Percentiles rank a stretch among this genome's conserved stretches.
Evolutionary conservation across 2,113 vertebrate genomes (phyloP).

Genomic region (Varanus komodoensis): DNA sequence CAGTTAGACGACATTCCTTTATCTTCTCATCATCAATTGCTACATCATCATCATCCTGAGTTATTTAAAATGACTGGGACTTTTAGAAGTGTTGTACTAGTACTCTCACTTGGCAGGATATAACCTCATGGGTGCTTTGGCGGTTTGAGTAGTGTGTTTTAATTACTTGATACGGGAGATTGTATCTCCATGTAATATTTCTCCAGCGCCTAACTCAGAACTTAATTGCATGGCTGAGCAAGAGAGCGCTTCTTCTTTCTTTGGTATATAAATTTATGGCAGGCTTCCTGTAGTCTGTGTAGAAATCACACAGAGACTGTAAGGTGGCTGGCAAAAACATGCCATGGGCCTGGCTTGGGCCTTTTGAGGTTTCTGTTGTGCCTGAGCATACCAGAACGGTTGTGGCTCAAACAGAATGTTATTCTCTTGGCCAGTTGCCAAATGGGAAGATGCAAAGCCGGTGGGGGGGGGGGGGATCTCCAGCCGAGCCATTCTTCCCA

Average conservation of each 20-base stretch:
- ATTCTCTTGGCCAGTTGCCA: not conserved
- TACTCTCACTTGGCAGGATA: not conserved
- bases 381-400: conserved; percentile 6
- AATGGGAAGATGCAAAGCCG: not conserved
- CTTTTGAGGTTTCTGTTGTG: conserved; percentile 15
- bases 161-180: conserved; percentile 45
- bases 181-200: not conserved
- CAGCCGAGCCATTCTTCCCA: not conserved
- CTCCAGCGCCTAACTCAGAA: conserved; percentile 25
- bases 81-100: conserved; percentile 9
- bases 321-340: conserved; percentile 12
- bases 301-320: conserved; percentile 17
- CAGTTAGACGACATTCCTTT: conserved; percentile 7
- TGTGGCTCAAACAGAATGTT: not conserved
- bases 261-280: not conserved
- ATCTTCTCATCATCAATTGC: conserved; percentile 31
- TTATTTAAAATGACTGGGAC: conserved; percentile 11
- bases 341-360: not conserved
- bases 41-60: conserved; percentile 24
- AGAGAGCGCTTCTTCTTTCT: conserved; percentile 33
- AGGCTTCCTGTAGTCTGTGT: conserved; percentile 9
- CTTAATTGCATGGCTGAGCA: conserved; percentile 37
- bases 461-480: not conserved
- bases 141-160: conserved; percentile 5
- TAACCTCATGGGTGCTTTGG: conserved; percentile 20